phyloP scores from a whole-genome alignment of 2,797 vertebrate species.

The Clarias platycephalus region DNA sequence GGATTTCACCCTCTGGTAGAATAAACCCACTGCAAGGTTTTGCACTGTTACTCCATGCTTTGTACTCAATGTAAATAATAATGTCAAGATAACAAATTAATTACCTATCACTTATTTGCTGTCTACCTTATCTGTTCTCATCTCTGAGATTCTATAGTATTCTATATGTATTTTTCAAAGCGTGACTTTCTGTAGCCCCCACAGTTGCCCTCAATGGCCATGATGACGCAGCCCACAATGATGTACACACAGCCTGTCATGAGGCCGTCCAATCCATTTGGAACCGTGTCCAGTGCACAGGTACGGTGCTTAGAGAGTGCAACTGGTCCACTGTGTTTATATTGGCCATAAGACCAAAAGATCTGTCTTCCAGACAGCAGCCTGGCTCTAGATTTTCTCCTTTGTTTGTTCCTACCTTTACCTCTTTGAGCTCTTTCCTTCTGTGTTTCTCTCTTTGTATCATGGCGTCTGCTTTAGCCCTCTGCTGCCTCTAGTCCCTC shows the following conservation, averaged over 20 bases:
- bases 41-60: too few relatives aligned
- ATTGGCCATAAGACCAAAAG: conserved; percentile 22
- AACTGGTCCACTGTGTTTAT: conserved; percentile 27
- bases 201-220: conserved; percentile 92
- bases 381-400: conserved; percentile 47
- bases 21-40: background rate
- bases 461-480: conserved; percentile 89
- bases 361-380: conserved; percentile 77
- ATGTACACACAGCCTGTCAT: conserved; percentile 97
- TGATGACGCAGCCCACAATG: conserved; percentile 96
- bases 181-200: conserved; percentile 75
- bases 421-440: conserved; percentile 70
- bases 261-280: conserved; percentile 97
- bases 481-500: conserved; percentile 99
- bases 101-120: too few relatives aligned
- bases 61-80: too few relatives aligned
- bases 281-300: conserved; percentile 96
- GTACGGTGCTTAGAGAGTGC: conserved; percentile 65
- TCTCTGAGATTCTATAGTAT: too few relatives aligned
- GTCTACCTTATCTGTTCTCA: too few relatives aligned
- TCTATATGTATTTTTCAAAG: conserved; percentile 4
- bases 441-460: conserved; percentile 62
- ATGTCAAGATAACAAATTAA: too few relatives aligned
- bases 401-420: conserved; percentile 37
- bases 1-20: background rate